A percentile compares a stretch with the other conserved stretches of the same genome.
Conservation (phyloP, 2,888 invertebrate species). For the Patella pellucida region DNA sequence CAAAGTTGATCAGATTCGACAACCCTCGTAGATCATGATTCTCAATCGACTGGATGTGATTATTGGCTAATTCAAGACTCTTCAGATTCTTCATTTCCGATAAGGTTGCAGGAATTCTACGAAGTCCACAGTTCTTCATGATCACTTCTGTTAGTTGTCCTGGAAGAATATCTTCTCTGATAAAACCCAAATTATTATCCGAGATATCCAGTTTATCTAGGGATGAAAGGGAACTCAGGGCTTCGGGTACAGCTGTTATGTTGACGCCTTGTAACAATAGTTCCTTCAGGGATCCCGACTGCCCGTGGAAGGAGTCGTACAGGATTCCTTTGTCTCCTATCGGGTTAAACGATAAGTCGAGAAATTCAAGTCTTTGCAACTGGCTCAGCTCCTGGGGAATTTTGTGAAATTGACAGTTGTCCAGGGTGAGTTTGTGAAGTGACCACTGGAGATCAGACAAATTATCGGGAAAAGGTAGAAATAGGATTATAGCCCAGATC, state of each 20-base stretch:
- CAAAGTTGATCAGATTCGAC: background rate
- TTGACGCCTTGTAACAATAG: background rate
- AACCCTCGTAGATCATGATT: background rate
- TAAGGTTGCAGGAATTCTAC: constrained; percentile 21
- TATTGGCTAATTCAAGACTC: constrained; percentile 25
- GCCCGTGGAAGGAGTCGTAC: background rate
- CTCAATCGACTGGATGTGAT: constrained; percentile 10
- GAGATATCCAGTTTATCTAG: background rate
- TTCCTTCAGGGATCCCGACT: background rate
- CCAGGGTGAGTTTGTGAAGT: background rate
- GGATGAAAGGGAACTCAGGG: background rate
- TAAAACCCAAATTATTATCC: background rate
- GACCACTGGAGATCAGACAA: background rate
- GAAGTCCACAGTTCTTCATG: constrained; percentile 26
- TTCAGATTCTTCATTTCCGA: constrained; percentile 12
- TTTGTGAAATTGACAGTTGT: background rate
- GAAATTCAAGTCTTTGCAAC: background rate
- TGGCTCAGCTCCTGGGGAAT: background rate
- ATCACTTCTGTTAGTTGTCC: constrained; percentile 21
- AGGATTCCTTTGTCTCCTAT: background rate
- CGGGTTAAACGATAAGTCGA: background rate
- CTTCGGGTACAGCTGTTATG: background rate
- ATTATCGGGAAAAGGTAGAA: background rate
- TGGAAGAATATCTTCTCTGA: background rate
- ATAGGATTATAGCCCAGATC: background rate